Evolutionary conservation across 2,797 vertebrate species (phyloP).

Genomic region (Chiloscyllium punctatum): DNA sequence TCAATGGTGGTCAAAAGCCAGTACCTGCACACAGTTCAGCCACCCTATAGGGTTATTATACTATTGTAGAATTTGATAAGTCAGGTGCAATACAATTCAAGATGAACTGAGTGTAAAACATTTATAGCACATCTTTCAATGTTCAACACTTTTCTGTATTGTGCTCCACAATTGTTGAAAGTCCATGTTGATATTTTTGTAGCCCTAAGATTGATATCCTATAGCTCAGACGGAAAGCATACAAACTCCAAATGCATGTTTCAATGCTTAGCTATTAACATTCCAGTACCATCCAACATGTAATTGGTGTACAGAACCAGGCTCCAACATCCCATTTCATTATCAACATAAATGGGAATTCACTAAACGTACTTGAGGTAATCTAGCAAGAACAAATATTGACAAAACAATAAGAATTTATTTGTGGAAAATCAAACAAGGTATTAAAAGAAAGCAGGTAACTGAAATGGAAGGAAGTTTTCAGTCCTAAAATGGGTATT

Average conservation of each 20-base stretch:
- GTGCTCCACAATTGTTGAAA: background rate
- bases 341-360: background rate
- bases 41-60: background rate
- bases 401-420: slow-evolving; percentile 28
- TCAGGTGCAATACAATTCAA: background rate
- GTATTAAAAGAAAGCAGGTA: background rate
- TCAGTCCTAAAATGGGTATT: background rate
- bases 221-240: background rate
- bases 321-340: background rate
- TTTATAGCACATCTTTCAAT: background rate
- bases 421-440: background rate
- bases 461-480: background rate
- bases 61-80: background rate
- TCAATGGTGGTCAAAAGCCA: background rate
- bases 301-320: too few species aligned
- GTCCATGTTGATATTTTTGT: background rate
- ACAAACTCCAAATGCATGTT: background rate
- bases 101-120: background rate
- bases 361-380: background rate
- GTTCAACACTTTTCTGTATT: background rate
- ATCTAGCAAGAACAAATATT: background rate
- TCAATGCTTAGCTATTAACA: background rate
- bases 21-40: background rate
- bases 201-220: slow-evolving; percentile 10
- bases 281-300: background rate